Conservation (phyloP, 2,797 vertebrate species). For the Siniperca scherzeri region DNA sequence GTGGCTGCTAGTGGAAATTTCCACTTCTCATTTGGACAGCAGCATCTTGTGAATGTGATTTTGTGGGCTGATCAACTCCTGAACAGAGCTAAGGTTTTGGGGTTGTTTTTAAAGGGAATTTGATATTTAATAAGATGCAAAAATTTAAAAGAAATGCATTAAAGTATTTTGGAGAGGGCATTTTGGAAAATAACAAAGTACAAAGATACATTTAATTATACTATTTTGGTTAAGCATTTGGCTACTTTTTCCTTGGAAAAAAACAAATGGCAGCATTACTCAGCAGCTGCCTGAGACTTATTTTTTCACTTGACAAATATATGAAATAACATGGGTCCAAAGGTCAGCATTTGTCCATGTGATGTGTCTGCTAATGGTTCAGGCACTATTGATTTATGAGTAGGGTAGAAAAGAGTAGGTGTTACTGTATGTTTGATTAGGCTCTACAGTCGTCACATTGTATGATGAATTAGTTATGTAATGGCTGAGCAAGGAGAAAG, state of each 20-base stretch:
- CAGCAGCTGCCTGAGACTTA: not conserved
- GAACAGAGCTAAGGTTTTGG: not conserved
- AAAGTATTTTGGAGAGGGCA: not conserved
- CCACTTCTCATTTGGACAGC: conserved; percentile 80
- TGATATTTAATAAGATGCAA: conserved; percentile 24
- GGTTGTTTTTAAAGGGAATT: conserved; percentile 30
- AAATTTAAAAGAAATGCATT: not conserved
- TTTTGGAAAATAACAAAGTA: not conserved
- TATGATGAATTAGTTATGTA: conserved; percentile 22
- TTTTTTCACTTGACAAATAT: conserved; percentile 17
- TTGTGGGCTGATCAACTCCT: conserved; percentile 46
- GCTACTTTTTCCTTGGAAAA: conserved; percentile 2
- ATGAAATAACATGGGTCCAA: conserved; percentile 22
- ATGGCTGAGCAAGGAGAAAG: conserved; percentile 8
- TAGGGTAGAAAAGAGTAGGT: not conserved
- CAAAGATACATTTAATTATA: not conserved
- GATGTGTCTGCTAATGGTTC: conserved; percentile 11
- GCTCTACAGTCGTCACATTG: conserved; percentile 18
- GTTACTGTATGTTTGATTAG: conserved; percentile 35
- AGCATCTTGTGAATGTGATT: conserved; percentile 69
- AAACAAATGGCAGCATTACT: not conserved
- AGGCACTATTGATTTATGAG: conserved; percentile 32
- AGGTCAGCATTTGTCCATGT: conserved; percentile 31
- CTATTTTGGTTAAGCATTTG: not conserved
- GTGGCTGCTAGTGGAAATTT: conserved; percentile 87